Evolutionary conservation across 2,888 invertebrate genomes (phyloP), one percentile per base, ranked within the genome.

Genomic region (Oithona nana): DNA sequence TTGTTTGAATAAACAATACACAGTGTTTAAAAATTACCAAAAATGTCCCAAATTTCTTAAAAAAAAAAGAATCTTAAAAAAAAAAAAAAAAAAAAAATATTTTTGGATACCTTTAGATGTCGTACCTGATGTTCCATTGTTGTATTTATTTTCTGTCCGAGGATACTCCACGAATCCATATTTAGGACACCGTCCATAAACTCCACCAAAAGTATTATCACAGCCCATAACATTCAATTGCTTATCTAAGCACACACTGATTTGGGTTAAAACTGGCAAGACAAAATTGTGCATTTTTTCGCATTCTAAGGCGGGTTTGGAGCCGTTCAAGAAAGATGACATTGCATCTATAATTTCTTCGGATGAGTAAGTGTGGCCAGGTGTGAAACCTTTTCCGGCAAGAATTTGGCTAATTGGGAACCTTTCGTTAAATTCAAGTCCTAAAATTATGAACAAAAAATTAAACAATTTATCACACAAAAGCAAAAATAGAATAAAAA

Each of bases 181-280:
- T 24, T 26, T 20, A 49, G 62, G 49, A 31, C 57, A 63, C 11
- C 57, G 72, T 13, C 50, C 67, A 70, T 59, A 67, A 11, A 29
- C 56, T 16, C 51, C 24, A 29, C 52, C 59, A 13, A 65, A 69
- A 1, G 80, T 75, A 11, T 79, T 79, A 71, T 83, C 80, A 69
- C 86, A 87, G 69, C 84, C 78, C 1, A 79, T 75, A 20, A 83
- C 69, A 48, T 78, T 71, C 24, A 87, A 71, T 0, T 73, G 71
- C 69, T 84, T 86, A 69, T 82, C 76, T 67, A 87, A 83, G 69
- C 87, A 88, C 58, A 87, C 77, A 24, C 84, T 76, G 62, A 87
- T 79, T 71, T 87, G 86, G 24, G 79, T 78, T 58, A 87, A 70
- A 68, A 80, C 81, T 1, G 77, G 77, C 24, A 77, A 73, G 26